Evolutionary conservation across 2,113 vertebrate species (phyloP), one percentile per base, ranked within the genome.

Genomic region (Synchiropus splendidus): DNA sequence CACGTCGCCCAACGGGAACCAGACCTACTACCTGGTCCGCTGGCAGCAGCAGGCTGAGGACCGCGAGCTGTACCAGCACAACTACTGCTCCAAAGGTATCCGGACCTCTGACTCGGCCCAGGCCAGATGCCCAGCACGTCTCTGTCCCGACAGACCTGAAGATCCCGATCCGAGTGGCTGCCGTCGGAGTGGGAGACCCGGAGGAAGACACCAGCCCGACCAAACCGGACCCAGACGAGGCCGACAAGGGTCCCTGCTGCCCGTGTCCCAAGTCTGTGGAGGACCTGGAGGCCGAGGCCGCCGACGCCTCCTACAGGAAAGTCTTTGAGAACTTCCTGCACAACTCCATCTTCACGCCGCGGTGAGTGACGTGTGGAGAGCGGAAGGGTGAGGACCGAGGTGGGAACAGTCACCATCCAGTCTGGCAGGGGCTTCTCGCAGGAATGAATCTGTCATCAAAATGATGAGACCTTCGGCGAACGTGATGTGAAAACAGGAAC

Each of bases 251-350:
- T 10, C 83, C 85, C 3, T 99, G 95, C 44, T 99, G 95, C 18
- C 83, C 79, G 2, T 98, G 95, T 46, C 92, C 92, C 35, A 99
- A 96, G 72, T 89, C 91, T 0, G 88, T 86, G 2, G 87, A 90
- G 1, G 92, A 92, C 67, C 87, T 91, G 57, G 88, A 92, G 58
- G 86, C 85, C 0, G 92, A 92, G 72, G 91, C 90, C 31, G 92
- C 92, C 2, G 89, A 97, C 14, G 92, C 89, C 0, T 90, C 90
- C 36, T 97, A 92, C 75, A 79, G 93, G 39, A 99, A 99, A 64
- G 90, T 90, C 43, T 99, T 99, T 30, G 95, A 99, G 76, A 97
- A 98, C 51, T 99, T 96, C 65, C 85, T 99, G 56, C 95, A 99
- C 64, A 99, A 99, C 67, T 88, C 89, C 14, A 97, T 99, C 74